Evolutionary conservation across 2,797 vertebrate genomes (phyloP).

Genomic region (Dendrocincla fuliginosa): DNA sequence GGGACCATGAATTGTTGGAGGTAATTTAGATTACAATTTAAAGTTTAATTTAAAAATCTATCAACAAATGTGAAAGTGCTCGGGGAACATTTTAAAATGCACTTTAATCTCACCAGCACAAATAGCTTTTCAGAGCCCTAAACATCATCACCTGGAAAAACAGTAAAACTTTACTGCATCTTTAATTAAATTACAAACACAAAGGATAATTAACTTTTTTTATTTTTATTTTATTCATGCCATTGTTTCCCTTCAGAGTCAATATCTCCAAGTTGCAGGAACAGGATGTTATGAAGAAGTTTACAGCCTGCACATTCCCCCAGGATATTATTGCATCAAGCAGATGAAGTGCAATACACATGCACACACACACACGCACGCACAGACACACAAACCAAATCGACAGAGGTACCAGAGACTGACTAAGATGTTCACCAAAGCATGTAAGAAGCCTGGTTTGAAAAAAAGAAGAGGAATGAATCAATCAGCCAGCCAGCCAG

Average conservation of each 20-base stretch:
- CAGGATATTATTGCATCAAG: constrained; percentile 48
- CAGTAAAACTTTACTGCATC: constrained; percentile 87
- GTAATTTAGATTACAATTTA: constrained; percentile 90
- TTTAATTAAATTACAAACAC: constrained; percentile 91
- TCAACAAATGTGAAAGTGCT: constrained; percentile 89
- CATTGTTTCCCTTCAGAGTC: constrained; percentile 80
- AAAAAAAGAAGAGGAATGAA: constrained; percentile 20
- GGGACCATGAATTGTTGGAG: constrained; percentile 87
- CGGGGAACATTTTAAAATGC: constrained; percentile 86
- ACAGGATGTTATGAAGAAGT: constrained; percentile 69
- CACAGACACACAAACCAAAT: background rate
- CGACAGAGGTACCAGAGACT: background rate
- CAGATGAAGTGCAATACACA: background rate
- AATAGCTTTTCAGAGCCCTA: constrained; percentile 85
- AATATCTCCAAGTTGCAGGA: constrained; percentile 82
- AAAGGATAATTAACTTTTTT: constrained; percentile 88
- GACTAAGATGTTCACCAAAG: constrained; percentile 16
- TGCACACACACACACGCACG: background rate
- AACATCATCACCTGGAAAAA: constrained; percentile 84
- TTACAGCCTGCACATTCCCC: constrained; percentile 71
- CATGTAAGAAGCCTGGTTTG: constrained; percentile 20
- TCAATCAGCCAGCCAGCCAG: constrained; percentile 58
- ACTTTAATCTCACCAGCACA: constrained; percentile 84
- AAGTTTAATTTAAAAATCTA: constrained; percentile 92
- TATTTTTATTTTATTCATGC: constrained; percentile 85